phyloP scores from a whole-genome alignment of 2,797 vertebrate genomes.

The Girardinus metallicus region DNA sequence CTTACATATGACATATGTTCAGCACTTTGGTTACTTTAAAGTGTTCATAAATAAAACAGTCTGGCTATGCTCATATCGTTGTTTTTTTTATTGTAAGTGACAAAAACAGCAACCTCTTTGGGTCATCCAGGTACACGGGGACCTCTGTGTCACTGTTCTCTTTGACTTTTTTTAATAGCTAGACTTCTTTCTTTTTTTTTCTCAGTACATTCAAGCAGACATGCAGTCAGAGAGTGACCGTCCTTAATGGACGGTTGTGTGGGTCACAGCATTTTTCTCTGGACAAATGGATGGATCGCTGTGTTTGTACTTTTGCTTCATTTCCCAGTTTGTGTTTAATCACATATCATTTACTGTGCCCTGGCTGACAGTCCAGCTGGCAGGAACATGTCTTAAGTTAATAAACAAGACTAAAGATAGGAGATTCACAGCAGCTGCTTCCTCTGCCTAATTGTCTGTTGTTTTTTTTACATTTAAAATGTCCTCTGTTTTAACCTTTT shows the following conservation, averaged over 20 bases:
- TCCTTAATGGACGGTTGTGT: constrained; percentile 41
- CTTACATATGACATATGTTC: neutral
- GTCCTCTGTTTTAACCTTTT: neutral
- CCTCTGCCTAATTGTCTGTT: neutral
- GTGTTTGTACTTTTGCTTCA: constrained; percentile 79
- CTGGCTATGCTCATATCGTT: neutral
- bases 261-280: constrained; percentile 46
- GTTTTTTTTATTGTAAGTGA: neutral
- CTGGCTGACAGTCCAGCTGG: constrained; percentile 20
- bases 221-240: constrained; percentile 41
- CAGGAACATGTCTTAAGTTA: constrained; percentile 39
- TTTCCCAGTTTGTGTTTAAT: constrained; percentile 72
- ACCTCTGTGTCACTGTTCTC: constrained; percentile 14
- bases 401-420: constrained; percentile 35
- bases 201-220: constrained; percentile 34
- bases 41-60: neutral
- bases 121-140: constrained; percentile 13
- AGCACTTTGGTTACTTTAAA: neutral
- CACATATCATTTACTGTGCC: constrained; percentile 54
- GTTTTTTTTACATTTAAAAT: constrained; percentile 12
- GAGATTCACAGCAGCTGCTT: constrained; percentile 25
- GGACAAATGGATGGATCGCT: constrained; percentile 64
- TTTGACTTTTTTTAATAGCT: constrained; percentile 10
- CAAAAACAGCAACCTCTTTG: constrained; percentile 11
- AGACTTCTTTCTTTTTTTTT: constrained; percentile 4